These are phyloP conservation scores for Drosophila niveifrons DNA, from an alignment of 2,888 invertebrate species.

Conservation along the genomic window DNA sequence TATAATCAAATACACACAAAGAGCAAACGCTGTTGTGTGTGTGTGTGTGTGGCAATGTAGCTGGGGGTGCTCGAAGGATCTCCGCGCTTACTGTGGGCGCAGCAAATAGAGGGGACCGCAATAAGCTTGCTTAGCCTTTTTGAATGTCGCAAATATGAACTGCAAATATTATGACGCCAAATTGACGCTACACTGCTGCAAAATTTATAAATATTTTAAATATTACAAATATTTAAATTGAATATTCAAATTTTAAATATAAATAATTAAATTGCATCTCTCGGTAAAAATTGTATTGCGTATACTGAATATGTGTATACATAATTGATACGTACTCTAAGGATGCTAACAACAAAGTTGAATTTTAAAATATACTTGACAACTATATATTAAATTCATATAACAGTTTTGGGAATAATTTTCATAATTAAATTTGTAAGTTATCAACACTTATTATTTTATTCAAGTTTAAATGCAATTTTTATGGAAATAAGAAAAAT, in stretches of 20 bases:
- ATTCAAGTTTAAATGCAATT: not conserved
- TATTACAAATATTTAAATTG: no score
- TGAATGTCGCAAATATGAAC: conserved; percentile 77
- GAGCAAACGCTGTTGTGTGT: conserved; percentile 2
- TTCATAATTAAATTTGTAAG: no score
- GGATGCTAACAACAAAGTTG: no score
- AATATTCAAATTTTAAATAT: no score
- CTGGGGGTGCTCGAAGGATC: not conserved
- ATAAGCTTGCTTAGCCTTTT: conserved; percentile 80
- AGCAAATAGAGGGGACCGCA: conserved; percentile 69
- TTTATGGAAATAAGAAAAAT: not conserved
- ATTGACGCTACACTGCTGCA: conserved; percentile 56
- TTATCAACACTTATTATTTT: no score
- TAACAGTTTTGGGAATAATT: no score
- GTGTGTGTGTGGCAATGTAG: not conserved
- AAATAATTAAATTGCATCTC: no score
- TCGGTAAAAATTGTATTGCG: not conserved
- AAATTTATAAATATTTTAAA: not conserved
- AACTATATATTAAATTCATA: no score
- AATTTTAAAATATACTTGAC: no score
- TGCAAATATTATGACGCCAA: conserved; percentile 76
- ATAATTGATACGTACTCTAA: not conserved
- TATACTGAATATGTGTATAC: not conserved
- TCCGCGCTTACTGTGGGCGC: conserved; percentile 41
- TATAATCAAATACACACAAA: conserved; percentile 35